These are phyloP conservation scores for Micronisus gabar DNA, from an alignment of 2,113 vertebrate genomes.

Conservation along the genomic window DNA sequence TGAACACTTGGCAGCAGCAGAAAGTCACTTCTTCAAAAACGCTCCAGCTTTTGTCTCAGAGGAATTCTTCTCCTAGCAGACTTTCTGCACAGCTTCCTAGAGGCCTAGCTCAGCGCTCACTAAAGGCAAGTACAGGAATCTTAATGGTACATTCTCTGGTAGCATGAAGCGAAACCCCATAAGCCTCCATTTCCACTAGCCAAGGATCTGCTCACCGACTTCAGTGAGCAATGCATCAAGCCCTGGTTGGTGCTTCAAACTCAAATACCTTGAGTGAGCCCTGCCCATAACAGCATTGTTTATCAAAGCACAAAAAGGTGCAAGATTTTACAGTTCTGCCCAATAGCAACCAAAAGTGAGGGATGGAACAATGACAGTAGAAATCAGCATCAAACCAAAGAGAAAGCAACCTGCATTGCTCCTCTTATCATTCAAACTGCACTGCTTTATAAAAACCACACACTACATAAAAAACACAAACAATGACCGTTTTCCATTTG, in stretches of 20 bases:
- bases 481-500: constrained; percentile 37
- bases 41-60: neutral
- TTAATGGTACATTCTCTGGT: neutral
- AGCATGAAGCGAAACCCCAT: neutral
- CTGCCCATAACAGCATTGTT: neutral
- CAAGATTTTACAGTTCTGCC: constrained; percentile 61
- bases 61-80: neutral
- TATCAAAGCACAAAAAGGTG: constrained; percentile 48
- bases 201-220: neutral
- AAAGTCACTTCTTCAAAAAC: constrained; percentile 1
- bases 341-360: constrained; percentile 35
- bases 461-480: neutral
- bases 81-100: constrained; percentile 8
- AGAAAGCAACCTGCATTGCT: neutral
- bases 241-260: neutral
- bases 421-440: neutral
- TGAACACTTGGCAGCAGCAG: constrained; percentile 34
- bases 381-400: neutral
- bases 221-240: neutral
- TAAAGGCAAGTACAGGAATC: neutral
- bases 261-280: neutral
- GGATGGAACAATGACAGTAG: neutral
- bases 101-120: neutral
- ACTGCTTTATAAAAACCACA: neutral
- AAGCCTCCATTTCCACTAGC: neutral